Evolutionary conservation across 2,113 vertebrate genomes (phyloP).

Genomic region (Aegithalos caudatus): DNA sequence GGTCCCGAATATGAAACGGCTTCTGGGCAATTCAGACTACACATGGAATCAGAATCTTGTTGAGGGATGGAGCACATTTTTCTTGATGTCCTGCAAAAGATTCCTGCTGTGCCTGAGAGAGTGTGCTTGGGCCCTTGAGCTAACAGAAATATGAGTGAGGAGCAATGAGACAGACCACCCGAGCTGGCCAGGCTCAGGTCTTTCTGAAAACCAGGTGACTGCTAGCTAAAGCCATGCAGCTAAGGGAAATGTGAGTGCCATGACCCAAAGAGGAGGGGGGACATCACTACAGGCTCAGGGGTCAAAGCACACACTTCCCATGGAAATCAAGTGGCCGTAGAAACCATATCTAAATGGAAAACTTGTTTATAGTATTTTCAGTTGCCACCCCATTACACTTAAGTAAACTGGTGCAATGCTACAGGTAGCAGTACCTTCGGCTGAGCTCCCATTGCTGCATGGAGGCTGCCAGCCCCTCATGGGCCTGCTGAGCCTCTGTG

Average conservation of each 20-base stretch:
- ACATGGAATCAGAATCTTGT: no score
- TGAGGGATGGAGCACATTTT: rapidly evolving
- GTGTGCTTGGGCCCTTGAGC: not conserved
- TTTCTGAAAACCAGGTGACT: not conserved
- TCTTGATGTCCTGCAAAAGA: no score
- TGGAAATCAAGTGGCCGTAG: not conserved
- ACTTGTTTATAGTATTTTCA: not conserved
- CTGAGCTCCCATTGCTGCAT: rapidly evolving
- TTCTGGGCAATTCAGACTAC: not conserved
- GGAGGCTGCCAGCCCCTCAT: not conserved
- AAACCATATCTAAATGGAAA: not conserved
- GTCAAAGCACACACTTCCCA: not conserved
- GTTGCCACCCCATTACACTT: not conserved
- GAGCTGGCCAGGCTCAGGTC: no score
- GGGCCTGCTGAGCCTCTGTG: not conserved
- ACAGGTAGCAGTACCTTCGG: not conserved
- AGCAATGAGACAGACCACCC: not conserved
- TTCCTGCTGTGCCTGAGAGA: not conserved
- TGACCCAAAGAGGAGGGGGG: not conserved
- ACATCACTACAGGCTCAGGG: rapidly evolving
- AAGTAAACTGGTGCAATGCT: not conserved
- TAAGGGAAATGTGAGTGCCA: not conserved
- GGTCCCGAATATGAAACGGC: rapidly evolving
- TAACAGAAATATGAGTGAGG: not conserved
- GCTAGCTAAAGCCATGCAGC: not conserved